These are phyloP conservation scores for Neostethus bicornis DNA, from an alignment of 2,797 vertebrate genomes.

Conservation along the genomic window DNA sequence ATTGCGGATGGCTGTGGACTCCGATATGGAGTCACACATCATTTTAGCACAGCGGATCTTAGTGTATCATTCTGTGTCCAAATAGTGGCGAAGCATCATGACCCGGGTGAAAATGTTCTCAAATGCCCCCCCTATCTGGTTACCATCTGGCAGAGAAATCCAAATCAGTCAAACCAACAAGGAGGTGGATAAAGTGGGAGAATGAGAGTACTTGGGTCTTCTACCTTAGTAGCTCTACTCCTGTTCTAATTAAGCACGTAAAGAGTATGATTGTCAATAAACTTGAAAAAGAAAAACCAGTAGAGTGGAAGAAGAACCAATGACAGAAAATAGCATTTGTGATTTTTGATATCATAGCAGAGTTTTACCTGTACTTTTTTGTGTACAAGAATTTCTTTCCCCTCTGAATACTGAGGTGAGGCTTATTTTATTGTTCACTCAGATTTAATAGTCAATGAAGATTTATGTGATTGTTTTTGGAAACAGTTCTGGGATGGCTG, in stretches of 20 bases:
- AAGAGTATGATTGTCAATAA: neutral
- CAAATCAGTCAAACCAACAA: slow-evolving; percentile 37
- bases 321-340: neutral
- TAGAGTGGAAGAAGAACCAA: neutral
- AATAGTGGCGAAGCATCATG: slow-evolving; percentile 23
- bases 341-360: neutral
- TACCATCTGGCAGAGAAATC: slow-evolving; percentile 69
- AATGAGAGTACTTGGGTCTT: neutral
- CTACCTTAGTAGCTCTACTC: neutral
- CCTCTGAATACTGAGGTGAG: neutral
- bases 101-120: slow-evolving; percentile 33
- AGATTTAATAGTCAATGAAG: neutral
- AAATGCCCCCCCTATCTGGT: slow-evolving; percentile 75
- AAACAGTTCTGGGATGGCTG: neutral
- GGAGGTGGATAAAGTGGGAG: slow-evolving; percentile 35
- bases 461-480: slow-evolving; percentile 4
- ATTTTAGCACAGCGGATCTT: slow-evolving; percentile 33
- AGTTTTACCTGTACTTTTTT: neutral
- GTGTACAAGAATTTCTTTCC: slow-evolving; percentile 5
- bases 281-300: neutral
- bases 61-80: slow-evolving; percentile 63
- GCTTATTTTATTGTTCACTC: neutral
- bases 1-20: slow-evolving; percentile 72
- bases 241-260: neutral
- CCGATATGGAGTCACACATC: slow-evolving; percentile 68